A percentile compares a stretch with the other conserved stretches of the same genome.
phyloP scores from a whole-genome alignment of 2,888 invertebrate species.

The Eupithecia insigniata region DNA sequence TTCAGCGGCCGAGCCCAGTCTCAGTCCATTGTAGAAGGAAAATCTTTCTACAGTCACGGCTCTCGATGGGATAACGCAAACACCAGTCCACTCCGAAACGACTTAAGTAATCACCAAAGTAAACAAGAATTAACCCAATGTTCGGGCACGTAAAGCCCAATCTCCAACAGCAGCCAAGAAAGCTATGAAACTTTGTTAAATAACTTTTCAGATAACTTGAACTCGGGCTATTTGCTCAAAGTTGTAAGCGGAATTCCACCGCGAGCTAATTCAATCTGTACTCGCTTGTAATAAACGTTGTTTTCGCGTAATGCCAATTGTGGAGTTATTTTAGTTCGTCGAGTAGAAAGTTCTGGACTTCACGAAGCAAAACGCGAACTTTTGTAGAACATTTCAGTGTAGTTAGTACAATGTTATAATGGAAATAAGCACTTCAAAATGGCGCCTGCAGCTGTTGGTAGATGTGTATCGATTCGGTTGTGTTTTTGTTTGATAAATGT shows the following conservation, averaged over 20 bases:
- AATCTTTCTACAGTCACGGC: slow-evolving; percentile 84
- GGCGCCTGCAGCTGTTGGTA: slow-evolving; percentile 78
- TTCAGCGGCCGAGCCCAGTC: slow-evolving; percentile 76
- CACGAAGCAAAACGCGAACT: slow-evolving; percentile 85
- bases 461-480: slow-evolving; percentile 69
- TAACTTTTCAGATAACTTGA: slow-evolving; percentile 85
- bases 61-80: slow-evolving; percentile 84
- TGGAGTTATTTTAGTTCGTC: slow-evolving; percentile 73
- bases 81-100: slow-evolving; percentile 61
- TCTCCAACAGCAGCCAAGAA: slow-evolving; percentile 73
- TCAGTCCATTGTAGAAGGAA: slow-evolving; percentile 82
- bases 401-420: slow-evolving; percentile 85
- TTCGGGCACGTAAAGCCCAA: slow-evolving; percentile 66
- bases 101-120: slow-evolving; percentile 57
- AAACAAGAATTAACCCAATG: slow-evolving; percentile 75
- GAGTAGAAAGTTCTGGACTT: slow-evolving; percentile 82
- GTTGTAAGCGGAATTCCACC: slow-evolving; percentile 80
- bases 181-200: slow-evolving; percentile 85
- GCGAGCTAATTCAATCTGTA: slow-evolving; percentile 82
- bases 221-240: slow-evolving; percentile 81
- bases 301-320: slow-evolving; percentile 82
- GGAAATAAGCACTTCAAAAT: slow-evolving; percentile 85
- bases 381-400: slow-evolving; percentile 85
- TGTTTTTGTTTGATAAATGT: slow-evolving; percentile 62
- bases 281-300: slow-evolving; percentile 82